Percentiles rank a stretch among this genome's conserved stretches.
phyloP scores from a whole-genome alignment of 2,797 vertebrate species.

The Sebastes taczanowskii region DNA sequence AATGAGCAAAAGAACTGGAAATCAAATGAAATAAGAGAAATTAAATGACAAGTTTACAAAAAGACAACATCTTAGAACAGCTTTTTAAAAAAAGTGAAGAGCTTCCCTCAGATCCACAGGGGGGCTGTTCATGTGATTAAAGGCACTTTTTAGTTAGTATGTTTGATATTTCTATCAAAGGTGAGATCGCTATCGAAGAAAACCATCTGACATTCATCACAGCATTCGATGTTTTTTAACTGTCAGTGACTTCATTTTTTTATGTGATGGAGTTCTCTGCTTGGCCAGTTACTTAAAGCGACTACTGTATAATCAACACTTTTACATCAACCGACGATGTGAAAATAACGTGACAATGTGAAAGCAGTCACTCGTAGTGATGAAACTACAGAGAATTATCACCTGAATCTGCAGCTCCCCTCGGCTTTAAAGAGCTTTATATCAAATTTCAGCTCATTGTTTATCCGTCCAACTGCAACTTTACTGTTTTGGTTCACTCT shows the following conservation, averaged over 20 bases:
- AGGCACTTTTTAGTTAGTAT: constrained; percentile 7
- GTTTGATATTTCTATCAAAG: constrained; percentile 34
- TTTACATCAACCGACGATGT: neutral
- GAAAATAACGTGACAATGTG: neutral
- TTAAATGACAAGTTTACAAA: neutral
- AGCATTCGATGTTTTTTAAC: neutral
- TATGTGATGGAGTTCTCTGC: neutral
- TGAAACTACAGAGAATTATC: neutral
- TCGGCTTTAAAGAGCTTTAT: neutral
- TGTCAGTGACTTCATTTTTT: neutral
- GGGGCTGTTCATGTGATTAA: constrained; percentile 9
- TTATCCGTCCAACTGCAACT: neutral
- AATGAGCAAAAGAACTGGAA: neutral
- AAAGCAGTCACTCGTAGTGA: neutral
- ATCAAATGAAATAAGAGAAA: neutral
- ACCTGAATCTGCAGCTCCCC: neutral
- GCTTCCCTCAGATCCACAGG: neutral
- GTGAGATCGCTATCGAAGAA: neutral
- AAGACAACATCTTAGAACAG: constrained; percentile 2
- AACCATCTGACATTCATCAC: constrained; percentile 3
- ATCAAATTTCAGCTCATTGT: neutral
- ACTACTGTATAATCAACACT: neutral
- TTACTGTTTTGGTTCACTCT: neutral
- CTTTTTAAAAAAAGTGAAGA: neutral
- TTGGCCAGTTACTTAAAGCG: neutral